Evolutionary conservation across 2,888 invertebrate species (phyloP), one percentile per base, ranked within the genome.

Genomic region (Chrysomela aeneicollis): DNA sequence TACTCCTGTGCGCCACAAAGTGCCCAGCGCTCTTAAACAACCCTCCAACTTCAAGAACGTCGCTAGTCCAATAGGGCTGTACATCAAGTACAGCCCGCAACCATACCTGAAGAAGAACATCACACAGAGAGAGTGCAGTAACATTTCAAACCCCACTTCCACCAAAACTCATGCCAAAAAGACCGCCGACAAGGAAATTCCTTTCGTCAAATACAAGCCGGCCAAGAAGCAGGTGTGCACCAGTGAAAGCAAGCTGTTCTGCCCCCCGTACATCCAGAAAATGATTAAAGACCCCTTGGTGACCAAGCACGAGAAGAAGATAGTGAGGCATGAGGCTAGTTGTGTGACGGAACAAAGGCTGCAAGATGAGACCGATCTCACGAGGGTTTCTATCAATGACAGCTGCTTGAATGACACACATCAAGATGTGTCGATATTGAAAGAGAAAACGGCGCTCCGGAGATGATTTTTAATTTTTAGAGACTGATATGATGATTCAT

Each of bases 1-100:
- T 1, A 54, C 57, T 3, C 57, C 57, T 37, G 8, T 46, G 37
- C 22, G 15, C 22, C 42, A 53, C n/a, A 30, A 46, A 10, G 6
- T 17, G n/a, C 42, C 57, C 32, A 46, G 21, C 52, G 19, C 57
- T 10, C 52, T 57, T 5, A 64, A 57, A 37, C 19, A 32, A 0
- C 8, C 21, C 21, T n/a, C 21, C 5, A 21, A 49, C 55, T 18
- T 67, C 9, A 67, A 65, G 42, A 55, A 69, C 42, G 58, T 69
- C 6, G 58, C 67, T 9, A 69, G 69, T 18, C 69, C 69, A 10
- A 67, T 69, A 4, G 55, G 67, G 9, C 46, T 67, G 35, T 69
- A 69, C 26, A 69, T 69, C 37, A 66, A 67, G 21, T 59, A 67
- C 51, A 69, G 69, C 53, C 67, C 69, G 6, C 54, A 51, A 12